Percentiles rank a stretch among this genome's conserved stretches.
phyloP scores from a whole-genome alignment of 2,113 vertebrate species.

The Clarias gariepinus region DNA sequence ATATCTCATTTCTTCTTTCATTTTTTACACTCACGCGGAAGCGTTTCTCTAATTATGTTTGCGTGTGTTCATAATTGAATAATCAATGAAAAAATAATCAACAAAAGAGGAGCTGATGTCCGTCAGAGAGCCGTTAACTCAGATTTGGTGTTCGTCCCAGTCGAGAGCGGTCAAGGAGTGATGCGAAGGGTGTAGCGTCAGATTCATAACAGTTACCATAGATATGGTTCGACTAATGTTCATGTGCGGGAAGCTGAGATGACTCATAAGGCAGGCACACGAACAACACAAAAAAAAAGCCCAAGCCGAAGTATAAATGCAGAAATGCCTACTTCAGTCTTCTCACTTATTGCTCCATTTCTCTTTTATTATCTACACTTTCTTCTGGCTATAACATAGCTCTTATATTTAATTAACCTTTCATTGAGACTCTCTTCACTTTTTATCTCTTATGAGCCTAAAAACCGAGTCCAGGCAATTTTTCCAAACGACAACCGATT shows the following conservation, averaged over 20 bases:
- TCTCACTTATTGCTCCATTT: not conserved
- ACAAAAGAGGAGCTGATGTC: not conserved
- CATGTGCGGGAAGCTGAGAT: conserved; percentile 57
- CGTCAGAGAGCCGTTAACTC: not conserved
- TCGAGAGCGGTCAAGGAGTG: not conserved
- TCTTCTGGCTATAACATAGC: not conserved
- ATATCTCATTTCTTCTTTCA: no score
- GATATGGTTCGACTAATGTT: conserved; percentile 62
- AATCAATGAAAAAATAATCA: no score
- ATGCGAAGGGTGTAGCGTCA: conserved; percentile 27
- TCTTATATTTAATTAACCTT: not conserved
- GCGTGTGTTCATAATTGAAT: no score
- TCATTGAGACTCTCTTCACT: not conserved
- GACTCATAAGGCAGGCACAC: conserved; percentile 56
- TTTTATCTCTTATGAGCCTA: not conserved
- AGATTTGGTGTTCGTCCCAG: conserved; percentile 12
- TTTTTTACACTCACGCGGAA: no score
- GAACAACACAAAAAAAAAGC: conserved; percentile 16
- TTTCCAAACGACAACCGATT: not conserved
- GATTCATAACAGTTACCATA: conserved; percentile 61
- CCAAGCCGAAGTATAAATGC: conserved; percentile 33
- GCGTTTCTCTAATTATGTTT: no score
- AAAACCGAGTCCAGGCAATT: not conserved
- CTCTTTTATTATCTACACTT: not conserved
- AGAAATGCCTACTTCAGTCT: conserved; percentile 20